A percentile compares a stretch with the other conserved stretches of the same genome.
These are phyloP conservation scores for Bilobella aurantiaca DNA, from an alignment of 1,140 invertebrate genomes.

Conservation along the genomic window DNA sequence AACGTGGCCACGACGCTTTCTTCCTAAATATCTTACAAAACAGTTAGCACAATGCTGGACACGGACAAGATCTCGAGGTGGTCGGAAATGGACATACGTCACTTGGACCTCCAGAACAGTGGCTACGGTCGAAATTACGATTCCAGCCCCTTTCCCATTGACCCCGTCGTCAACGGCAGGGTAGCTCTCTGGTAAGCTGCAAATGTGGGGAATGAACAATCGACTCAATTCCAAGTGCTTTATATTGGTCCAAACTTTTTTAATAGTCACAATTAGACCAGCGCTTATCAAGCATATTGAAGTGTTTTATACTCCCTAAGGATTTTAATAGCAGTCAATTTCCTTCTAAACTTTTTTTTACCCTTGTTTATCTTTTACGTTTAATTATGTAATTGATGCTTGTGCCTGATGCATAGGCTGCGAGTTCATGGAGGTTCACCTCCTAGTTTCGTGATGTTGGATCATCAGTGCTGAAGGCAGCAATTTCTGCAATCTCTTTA, in stretches of 20 bases:
- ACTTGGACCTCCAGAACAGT: slow-evolving; percentile 20
- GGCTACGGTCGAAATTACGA: slow-evolving; percentile 22
- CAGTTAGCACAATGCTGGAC: slow-evolving; percentile 5
- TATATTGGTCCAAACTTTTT: background rate
- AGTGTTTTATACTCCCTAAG: too few species aligned
- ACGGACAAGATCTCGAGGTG: slow-evolving; percentile 19
- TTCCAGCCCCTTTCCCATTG: slow-evolving; percentile 27
- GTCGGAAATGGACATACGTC: slow-evolving; percentile 32
- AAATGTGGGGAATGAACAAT: background rate
- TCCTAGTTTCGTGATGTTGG: too few species aligned
- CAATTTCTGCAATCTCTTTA: too few species aligned
- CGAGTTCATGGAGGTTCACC: too few species aligned
- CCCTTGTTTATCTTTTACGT: too few species aligned
- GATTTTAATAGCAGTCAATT: too few species aligned
- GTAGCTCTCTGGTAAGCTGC: slow-evolving; percentile 28
- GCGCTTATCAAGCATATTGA: background rate
- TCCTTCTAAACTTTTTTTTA: too few species aligned
- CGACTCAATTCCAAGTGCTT: background rate
- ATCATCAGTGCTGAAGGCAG: too few species aligned
- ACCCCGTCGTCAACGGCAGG: slow-evolving; percentile 31
- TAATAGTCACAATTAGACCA: background rate
- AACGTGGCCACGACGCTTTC: too few species aligned
- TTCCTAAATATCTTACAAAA: background rate
- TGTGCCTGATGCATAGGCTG: too few species aligned
- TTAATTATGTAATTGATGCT: too few species aligned